Conservation (phyloP, 2,888 invertebrate genomes). For the Steromphala cineraria region DNA sequence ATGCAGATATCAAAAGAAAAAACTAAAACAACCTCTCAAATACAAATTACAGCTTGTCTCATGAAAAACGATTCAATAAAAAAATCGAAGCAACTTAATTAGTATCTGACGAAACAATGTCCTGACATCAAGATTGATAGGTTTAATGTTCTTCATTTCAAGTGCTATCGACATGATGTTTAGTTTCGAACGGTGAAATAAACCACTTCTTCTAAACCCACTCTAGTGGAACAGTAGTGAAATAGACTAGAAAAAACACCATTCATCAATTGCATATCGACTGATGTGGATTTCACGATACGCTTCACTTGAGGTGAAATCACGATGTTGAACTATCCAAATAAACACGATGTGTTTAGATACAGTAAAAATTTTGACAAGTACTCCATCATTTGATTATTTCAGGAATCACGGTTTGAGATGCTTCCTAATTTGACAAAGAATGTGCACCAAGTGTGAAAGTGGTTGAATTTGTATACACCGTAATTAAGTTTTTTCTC, state of each 20-base stretch:
- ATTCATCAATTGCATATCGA: not conserved
- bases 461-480: too few species aligned
- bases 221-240: not conserved
- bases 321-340: not conserved
- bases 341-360: not conserved
- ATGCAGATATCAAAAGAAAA: too few species aligned
- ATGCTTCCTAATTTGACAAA: too few species aligned
- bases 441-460: too few species aligned
- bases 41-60: too few species aligned
- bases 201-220: not conserved
- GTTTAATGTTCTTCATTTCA: not conserved
- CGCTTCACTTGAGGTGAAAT: not conserved
- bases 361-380: not conserved
- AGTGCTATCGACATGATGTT: not conserved
- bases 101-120: not conserved
- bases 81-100: not conserved
- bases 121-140: constrained; percentile 1
- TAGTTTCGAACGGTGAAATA: not conserved
- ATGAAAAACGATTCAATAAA: not conserved
- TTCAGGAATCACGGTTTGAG: too few species aligned
- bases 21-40: too few species aligned
- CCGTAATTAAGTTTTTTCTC: too few species aligned
- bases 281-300: not conserved
- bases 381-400: too few species aligned
- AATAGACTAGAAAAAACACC: constrained; percentile 5